Evolutionary conservation across 2,113 vertebrate genomes (phyloP).

Genomic region (Saccopteryx bilineata): DNA sequence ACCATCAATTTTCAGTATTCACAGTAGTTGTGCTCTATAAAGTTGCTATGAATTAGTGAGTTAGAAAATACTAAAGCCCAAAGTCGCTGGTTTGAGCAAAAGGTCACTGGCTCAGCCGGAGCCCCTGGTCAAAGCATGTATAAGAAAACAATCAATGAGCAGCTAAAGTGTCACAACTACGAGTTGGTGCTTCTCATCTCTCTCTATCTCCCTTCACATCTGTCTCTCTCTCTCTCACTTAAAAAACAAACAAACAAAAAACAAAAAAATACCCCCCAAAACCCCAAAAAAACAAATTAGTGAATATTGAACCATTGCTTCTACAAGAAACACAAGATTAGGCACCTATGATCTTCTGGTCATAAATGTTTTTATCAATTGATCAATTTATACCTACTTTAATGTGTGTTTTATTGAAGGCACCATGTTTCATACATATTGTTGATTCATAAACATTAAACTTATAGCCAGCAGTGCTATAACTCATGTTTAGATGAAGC

Average conservation of each 20-base stretch:
- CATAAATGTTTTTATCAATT: background rate
- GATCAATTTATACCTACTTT: background rate
- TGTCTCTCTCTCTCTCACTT: no score
- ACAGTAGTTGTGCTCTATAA: slow-evolving; percentile 2
- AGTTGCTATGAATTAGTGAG: background rate
- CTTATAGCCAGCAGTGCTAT: background rate
- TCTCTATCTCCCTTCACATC: no score
- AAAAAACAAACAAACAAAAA: no score
- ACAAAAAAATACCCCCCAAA: no score
- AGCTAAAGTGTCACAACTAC: no score
- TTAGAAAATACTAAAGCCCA: background rate
- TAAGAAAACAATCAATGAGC: no score
- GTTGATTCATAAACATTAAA: slow-evolving; percentile 13
- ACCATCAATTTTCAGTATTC: slow-evolving; percentile 20
- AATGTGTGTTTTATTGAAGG: background rate
- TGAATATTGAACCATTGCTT: slow-evolving; percentile 5
- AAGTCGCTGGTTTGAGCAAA: no score
- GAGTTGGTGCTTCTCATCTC: no score
- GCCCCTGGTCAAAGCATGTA: no score
- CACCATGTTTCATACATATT: background rate
- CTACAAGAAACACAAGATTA: background rate
- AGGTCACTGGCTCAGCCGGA: no score
- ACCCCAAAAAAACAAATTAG: background rate
- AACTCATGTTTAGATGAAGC: background rate
- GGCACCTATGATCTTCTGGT: background rate